These are phyloP conservation scores for Florisuga fusca DNA, from an alignment of 2,797 vertebrate species.

Conservation along the genomic window DNA sequence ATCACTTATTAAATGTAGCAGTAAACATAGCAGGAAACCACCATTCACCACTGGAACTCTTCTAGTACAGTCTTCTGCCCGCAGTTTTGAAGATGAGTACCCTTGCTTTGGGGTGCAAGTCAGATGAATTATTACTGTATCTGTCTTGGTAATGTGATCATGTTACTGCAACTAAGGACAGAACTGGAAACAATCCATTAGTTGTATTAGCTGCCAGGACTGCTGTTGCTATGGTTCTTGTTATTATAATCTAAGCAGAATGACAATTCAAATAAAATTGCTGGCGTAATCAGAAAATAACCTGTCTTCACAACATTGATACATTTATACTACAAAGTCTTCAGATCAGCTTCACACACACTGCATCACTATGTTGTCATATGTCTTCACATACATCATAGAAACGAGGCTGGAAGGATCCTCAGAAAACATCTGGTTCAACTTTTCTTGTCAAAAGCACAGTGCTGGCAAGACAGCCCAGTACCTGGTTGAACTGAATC, in stretches of 20 bases:
- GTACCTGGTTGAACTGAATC: background rate
- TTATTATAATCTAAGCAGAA: background rate
- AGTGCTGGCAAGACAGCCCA: background rate
- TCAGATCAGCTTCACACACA: background rate
- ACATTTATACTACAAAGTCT: background rate
- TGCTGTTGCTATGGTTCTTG: background rate
- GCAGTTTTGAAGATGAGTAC: background rate
- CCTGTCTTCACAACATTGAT: background rate
- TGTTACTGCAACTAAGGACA: background rate
- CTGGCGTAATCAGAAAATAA: background rate
- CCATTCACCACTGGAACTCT: background rate
- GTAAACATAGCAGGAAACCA: background rate
- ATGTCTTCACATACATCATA: background rate
- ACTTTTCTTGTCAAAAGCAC: background rate
- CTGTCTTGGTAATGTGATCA: background rate
- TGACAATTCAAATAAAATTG: background rate
- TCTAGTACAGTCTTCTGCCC: background rate
- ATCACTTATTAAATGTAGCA: background rate
- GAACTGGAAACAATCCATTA: background rate
- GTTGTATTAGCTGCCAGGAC: background rate
- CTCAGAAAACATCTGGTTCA: too few species aligned
- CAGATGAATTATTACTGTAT: background rate
- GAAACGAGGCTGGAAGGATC: too few species aligned
- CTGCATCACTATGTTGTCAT: background rate
- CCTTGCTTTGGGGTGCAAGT: background rate